A percentile compares a stretch with the other conserved stretches of the same genome.
phyloP scores from a whole-genome alignment of 2,113 vertebrate species.

The Edolisoma coerulescens region DNA sequence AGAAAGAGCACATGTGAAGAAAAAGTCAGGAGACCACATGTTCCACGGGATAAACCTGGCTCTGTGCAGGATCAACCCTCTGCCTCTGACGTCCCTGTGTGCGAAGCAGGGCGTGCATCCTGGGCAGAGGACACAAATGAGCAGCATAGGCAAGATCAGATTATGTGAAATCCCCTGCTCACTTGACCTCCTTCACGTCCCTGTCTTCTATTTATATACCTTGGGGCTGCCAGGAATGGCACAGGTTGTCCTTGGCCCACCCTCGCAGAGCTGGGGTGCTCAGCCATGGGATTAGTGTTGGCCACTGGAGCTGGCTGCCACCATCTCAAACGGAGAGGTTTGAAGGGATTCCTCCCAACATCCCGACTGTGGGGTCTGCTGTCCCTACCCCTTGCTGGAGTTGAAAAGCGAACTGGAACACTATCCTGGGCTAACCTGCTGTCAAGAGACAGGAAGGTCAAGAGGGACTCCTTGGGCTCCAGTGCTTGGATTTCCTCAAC shows the following conservation, averaged over 20 bases:
- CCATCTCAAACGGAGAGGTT: background rate
- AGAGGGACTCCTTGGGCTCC: background rate
- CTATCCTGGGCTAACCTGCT: background rate
- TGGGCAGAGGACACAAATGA: slow-evolving; percentile 29
- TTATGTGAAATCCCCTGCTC: slow-evolving; percentile 50
- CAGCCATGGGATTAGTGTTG: background rate
- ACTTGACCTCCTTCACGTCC: slow-evolving; percentile 61
- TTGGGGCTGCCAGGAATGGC: background rate
- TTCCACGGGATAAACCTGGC: background rate
- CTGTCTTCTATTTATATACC: slow-evolving; percentile 49
- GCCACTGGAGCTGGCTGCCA: background rate
- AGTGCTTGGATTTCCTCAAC: background rate
- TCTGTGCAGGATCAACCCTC: background rate
- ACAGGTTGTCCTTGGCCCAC: background rate
- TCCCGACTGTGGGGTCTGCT: background rate
- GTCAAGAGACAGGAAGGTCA: background rate
- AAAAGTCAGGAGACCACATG: background rate
- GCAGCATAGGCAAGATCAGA: slow-evolving; percentile 36
- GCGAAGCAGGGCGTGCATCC: background rate
- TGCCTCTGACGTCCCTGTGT: background rate
- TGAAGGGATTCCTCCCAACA: background rate
- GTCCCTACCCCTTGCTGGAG: background rate
- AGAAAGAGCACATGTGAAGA: background rate
- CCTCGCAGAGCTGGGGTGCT: background rate
- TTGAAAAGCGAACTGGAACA: background rate